These are phyloP conservation scores for Scleropages formosus DNA, from an alignment of 2,797 vertebrate genomes.

Conservation along the genomic window DNA sequence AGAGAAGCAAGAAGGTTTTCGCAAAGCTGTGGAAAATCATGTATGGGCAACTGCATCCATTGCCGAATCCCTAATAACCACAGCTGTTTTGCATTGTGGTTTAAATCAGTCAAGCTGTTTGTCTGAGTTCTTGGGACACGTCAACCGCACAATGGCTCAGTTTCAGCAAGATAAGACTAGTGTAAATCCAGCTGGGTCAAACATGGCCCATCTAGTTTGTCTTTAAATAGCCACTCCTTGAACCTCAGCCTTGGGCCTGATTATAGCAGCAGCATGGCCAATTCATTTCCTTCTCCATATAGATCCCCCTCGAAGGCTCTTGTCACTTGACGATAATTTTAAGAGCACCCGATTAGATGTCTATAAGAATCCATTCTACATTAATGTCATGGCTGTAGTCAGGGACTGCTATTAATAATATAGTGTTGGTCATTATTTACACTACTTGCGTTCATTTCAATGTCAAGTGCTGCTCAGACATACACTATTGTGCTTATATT, in stretches of 20 bases:
- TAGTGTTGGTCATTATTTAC: not conserved
- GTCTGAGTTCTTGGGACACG: constrained; percentile 43
- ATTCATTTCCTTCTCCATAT: constrained; percentile 28
- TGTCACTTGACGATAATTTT: constrained; percentile 45
- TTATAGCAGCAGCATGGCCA: not conserved
- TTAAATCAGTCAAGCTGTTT: constrained; percentile 19
- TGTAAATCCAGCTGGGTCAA: not conserved
- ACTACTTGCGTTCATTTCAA: not conserved
- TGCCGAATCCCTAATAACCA: constrained; percentile 27
- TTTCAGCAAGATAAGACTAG: not conserved
- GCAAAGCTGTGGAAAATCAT: too few relatives aligned
- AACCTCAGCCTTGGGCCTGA: not conserved
- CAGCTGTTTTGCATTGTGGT: constrained; percentile 35
- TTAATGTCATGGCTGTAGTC: constrained; percentile 30
- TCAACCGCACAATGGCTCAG: not conserved
- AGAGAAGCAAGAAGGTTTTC: too few relatives aligned
- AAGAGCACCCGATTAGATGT: constrained; percentile 51
- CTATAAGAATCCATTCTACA: constrained; percentile 37
- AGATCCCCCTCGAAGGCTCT: constrained; percentile 22
- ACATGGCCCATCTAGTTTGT: not conserved
- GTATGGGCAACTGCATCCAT: constrained; percentile 43
- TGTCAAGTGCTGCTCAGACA: not conserved
- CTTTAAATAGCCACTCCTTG: constrained; percentile 12
- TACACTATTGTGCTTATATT: too few relatives aligned
- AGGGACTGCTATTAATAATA: not conserved